Percentiles rank a stretch among this genome's conserved stretches.
These are phyloP conservation scores for Lepidonotus clava DNA, from an alignment of 2,888 invertebrate species.

Conservation along the genomic window DNA sequence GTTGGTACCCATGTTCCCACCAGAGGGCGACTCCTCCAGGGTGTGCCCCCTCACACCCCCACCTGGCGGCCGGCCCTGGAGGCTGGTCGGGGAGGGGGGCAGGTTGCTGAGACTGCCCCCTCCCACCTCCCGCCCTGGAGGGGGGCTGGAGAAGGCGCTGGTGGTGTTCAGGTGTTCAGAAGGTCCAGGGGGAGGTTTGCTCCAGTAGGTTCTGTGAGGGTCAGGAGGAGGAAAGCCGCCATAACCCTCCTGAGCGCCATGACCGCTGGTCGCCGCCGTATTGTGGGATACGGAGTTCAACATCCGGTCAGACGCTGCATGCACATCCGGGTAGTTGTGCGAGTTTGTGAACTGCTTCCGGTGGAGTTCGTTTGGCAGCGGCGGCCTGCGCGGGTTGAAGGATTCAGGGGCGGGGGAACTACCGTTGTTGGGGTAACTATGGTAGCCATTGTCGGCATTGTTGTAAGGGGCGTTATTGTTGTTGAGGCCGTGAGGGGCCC, in stretches of 20 bases:
- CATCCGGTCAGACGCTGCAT: not conserved
- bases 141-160: not conserved
- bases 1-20: not conserved
- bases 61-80: not conserved
- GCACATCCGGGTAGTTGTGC: not conserved
- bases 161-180: not conserved
- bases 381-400: not conserved
- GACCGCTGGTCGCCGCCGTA: too few species aligned
- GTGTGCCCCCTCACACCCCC: not conserved
- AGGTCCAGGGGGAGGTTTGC: not conserved
- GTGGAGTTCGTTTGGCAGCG: not conserved
- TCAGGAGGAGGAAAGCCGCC: too few species aligned
- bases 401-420: not conserved
- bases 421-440: not conserved
- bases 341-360: not conserved
- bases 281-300: not conserved
- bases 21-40: not conserved
- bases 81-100: not conserved
- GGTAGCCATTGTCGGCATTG: not conserved
- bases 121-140: not conserved
- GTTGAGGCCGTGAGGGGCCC: not conserved
- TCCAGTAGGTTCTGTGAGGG: too few species aligned
- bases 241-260: not conserved
- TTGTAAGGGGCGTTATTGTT: not conserved
- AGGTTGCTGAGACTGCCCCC: too few species aligned